Percentiles rank a stretch among this genome's conserved stretches.
phyloP scores from a whole-genome alignment of 2,888 invertebrate species.

The Erannis defoliaria region DNA sequence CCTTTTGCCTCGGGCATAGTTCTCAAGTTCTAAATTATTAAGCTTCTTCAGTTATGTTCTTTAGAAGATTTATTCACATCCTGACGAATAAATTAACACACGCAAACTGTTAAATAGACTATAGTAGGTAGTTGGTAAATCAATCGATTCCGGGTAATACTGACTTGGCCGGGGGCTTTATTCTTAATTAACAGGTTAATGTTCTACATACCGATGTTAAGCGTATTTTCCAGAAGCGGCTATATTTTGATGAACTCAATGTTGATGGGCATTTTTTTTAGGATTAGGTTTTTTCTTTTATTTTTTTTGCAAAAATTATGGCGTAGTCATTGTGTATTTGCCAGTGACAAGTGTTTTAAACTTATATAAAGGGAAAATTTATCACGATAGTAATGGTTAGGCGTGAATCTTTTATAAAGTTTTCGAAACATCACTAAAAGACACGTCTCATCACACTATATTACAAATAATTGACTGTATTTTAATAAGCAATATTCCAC shows the following conservation, averaged over 20 bases:
- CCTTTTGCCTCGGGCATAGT: slow-evolving; percentile 49
- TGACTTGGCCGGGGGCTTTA: slow-evolving; percentile 9
- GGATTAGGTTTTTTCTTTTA: no score
- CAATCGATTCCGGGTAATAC: not conserved
- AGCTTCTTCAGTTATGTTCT: slow-evolving; percentile 59
- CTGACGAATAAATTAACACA: slow-evolving; percentile 23
- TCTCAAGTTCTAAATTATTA: slow-evolving; percentile 59
- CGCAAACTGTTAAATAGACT: not conserved
- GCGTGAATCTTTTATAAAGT: no score
- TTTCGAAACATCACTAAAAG: no score
- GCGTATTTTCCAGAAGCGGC: not conserved
- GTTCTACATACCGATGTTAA: not conserved
- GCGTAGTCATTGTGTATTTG: no score
- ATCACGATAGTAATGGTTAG: no score
- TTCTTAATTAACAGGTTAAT: slow-evolving; percentile 8
- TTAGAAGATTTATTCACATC: slow-evolving; percentile 24
- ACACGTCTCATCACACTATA: no score
- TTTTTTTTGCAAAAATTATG: no score
- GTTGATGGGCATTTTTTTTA: not conserved
- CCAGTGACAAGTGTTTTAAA: no score
- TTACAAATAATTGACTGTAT: no score
- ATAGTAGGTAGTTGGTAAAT: slow-evolving; percentile 1
- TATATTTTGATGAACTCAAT: not conserved
- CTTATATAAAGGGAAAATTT: no score
- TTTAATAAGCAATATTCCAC: no score